Percentiles rank a stretch among this genome's conserved stretches.
Conservation (phyloP, 2,888 invertebrate species). For the Archaeoteleia sp. region DNA sequence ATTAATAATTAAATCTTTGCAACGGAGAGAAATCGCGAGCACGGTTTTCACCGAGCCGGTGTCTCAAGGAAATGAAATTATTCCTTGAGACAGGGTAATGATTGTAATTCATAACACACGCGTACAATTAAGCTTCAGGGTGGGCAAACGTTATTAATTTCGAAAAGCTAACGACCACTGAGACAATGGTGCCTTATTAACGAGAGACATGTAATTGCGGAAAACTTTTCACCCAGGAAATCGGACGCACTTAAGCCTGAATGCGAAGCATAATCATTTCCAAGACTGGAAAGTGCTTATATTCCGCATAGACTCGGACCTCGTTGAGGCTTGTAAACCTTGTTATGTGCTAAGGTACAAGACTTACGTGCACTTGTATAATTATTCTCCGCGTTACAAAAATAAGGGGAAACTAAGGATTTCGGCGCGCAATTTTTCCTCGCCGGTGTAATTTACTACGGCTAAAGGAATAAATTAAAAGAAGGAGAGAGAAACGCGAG, state of each 20-base stretch:
- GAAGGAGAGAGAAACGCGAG: conserved; percentile 15
- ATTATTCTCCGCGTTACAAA: conserved; percentile 22
- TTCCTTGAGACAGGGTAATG: conserved; percentile 53
- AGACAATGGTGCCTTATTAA: conserved; percentile 70
- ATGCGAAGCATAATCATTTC: conserved; percentile 18
- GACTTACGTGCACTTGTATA: conserved; percentile 4
- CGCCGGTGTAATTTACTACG: conserved; percentile 35
- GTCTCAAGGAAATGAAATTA: background rate
- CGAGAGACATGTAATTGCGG: conserved; percentile 72
- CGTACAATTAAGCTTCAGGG: conserved; percentile 61
- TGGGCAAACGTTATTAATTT: conserved; percentile 58
- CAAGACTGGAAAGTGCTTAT: conserved; percentile 50
- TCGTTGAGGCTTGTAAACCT: conserved; percentile 56
- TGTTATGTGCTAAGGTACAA: conserved; percentile 15
- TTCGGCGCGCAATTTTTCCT: conserved; percentile 24
- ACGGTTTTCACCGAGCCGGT: background rate
- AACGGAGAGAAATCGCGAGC: background rate
- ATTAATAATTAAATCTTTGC: conserved; percentile 34
- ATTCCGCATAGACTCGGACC: conserved; percentile 62
- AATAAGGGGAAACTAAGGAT: conserved; percentile 5
- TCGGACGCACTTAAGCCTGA: conserved; percentile 52
- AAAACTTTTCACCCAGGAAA: too few species aligned
- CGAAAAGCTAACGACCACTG: conserved; percentile 59
- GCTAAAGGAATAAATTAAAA: conserved; percentile 26
- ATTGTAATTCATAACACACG: conserved; percentile 57